phyloP scores from a whole-genome alignment of 2,888 invertebrate genomes.

The Hypolimnas misippus region DNA sequence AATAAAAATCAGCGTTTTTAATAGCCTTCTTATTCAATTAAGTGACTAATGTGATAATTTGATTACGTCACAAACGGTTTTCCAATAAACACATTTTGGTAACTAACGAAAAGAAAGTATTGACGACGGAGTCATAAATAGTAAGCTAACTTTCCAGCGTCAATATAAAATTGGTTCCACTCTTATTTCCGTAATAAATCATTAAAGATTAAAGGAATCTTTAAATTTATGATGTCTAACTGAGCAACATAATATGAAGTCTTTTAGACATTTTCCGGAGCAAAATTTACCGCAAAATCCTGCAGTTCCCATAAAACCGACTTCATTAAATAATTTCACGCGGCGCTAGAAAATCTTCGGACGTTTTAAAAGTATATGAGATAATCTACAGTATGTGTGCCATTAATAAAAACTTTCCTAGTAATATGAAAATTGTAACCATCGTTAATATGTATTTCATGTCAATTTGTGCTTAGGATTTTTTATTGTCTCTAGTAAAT shows the following conservation, averaged over 20 bases:
- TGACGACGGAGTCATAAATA: too few species aligned
- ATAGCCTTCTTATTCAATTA: too few species aligned
- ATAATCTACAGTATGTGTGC: constrained; percentile 21
- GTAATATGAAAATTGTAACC: not conserved
- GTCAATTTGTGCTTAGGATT: not conserved
- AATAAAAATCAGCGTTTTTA: too few species aligned
- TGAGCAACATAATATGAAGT: constrained; percentile 16
- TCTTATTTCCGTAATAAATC: constrained; percentile 2
- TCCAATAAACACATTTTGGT: too few species aligned
- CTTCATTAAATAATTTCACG: constrained; percentile 40
- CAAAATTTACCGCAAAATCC: constrained; percentile 30
- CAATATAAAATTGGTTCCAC: constrained; percentile 1
- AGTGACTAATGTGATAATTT: too few species aligned
- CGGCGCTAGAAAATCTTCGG: constrained; percentile 30
- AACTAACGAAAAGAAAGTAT: too few species aligned
- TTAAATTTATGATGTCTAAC: constrained; percentile 9
- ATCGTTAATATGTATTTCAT: not conserved
- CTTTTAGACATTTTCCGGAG: constrained; percentile 18
- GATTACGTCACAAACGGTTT: too few species aligned
- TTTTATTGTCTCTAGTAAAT: too few species aligned
- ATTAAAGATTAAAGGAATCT: constrained; percentile 9
- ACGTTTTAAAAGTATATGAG: constrained; percentile 33
- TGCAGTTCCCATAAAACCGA: constrained; percentile 33
- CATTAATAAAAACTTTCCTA: not conserved
- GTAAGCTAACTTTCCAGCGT: not conserved